Conservation (phyloP, 1,140 invertebrate species). For the Drosophila takahashii region DNA sequence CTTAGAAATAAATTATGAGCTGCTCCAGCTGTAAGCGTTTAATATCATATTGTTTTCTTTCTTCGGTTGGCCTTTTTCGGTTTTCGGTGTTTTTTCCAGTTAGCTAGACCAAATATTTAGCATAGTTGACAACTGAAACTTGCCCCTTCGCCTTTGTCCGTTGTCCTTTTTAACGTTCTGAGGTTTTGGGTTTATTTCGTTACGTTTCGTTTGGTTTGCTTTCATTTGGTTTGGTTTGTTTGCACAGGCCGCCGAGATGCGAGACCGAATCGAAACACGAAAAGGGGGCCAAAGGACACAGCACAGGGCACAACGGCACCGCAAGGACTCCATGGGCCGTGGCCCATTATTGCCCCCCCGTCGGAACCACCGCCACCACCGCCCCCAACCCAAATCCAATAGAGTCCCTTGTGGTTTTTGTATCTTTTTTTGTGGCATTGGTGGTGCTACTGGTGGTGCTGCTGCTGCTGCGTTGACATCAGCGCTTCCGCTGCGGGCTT, state of each 20-base stretch:
- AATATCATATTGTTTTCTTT: conserved; percentile 68
- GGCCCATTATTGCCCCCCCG: conserved; percentile 62
- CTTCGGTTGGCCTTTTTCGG: conserved; percentile 15
- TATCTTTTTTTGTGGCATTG: conserved; percentile 37
- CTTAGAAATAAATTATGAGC: conserved; percentile 60
- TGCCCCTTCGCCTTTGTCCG: conserved; percentile 39
- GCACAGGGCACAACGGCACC: conserved; percentile 17
- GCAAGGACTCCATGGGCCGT: conserved; percentile 70
- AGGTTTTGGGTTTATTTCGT: conserved; percentile 80
- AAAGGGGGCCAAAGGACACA: conserved; percentile 52
- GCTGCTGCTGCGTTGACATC: conserved; percentile 66
- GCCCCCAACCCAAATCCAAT: conserved; percentile 9
- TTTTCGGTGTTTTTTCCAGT: not conserved
- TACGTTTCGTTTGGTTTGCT: conserved; percentile 76
- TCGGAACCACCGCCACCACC: conserved; percentile 15
- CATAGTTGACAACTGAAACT: conserved; percentile 75
- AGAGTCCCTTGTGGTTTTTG: conserved; percentile 72
- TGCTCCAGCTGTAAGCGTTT: conserved; percentile 62
- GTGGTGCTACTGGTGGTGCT: not conserved
- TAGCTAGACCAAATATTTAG: conserved; percentile 61
- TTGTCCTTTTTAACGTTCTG: conserved; percentile 79
- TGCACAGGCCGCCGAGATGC: conserved; percentile 65
- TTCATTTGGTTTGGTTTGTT: conserved; percentile 59
- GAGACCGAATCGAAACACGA: conserved; percentile 72
- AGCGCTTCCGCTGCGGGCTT: conserved; percentile 78